Evolutionary conservation across 2,888 invertebrate genomes (phyloP).

Genomic region (Drosophila diplacantha): DNA sequence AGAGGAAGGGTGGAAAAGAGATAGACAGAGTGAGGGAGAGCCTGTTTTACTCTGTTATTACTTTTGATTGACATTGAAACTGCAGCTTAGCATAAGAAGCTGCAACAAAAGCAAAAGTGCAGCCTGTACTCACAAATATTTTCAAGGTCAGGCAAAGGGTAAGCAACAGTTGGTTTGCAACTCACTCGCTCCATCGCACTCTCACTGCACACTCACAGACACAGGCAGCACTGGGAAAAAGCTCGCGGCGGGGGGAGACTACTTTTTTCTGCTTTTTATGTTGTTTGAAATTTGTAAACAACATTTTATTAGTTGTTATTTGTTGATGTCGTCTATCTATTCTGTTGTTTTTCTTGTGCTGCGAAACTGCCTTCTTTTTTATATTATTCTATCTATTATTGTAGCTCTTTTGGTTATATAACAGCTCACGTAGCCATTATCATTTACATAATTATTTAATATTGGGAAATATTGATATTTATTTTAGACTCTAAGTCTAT

Average conservation of each 20-base stretch:
- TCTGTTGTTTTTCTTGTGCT: not conserved
- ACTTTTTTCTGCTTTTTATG: conserved; percentile 1
- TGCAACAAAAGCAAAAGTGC: conserved; percentile 41
- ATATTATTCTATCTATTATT: not conserved
- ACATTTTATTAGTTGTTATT: conserved; percentile 7
- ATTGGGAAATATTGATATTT: no score
- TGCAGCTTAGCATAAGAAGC: conserved; percentile 44
- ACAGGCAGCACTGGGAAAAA: not conserved
- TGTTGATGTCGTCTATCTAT: not conserved
- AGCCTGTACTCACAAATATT: conserved; percentile 43
- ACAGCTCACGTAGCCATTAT: no score
- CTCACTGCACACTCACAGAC: not conserved
- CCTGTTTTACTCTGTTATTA: conserved; percentile 36
- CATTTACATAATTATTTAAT: no score
- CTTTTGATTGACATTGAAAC: conserved; percentile 61
- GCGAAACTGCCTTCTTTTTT: not conserved
- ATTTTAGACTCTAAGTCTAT: no score
- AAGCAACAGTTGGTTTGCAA: conserved; percentile 63
- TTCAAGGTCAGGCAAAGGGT: conserved; percentile 68
- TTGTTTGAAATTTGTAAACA: conserved; percentile 25
- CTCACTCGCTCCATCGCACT: conserved; percentile 14
- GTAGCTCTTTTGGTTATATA: not conserved
- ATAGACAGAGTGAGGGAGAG: conserved; percentile 5
- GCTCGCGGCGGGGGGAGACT: not conserved
- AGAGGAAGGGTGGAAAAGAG: not conserved